Evolutionary conservation across 2,888 invertebrate species (phyloP), one percentile per base, ranked within the genome.

Genomic region (Cosmia trapezina): DNA sequence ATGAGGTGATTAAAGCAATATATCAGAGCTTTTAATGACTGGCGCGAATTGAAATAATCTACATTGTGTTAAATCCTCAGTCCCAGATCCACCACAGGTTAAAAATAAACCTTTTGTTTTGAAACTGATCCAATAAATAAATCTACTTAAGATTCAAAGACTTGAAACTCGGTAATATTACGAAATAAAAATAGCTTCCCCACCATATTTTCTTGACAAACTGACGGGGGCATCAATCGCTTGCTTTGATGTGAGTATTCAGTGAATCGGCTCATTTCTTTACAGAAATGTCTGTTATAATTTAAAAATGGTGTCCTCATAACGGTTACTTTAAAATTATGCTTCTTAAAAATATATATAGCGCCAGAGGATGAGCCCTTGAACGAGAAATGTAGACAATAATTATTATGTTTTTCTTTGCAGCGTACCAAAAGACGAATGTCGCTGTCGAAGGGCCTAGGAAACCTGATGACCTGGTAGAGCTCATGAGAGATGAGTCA

Each of bases 221-320:
- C 62, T 78, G 87, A 84, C 79, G 65, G 53, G 56, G n/a, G 78
- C 90, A 91, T 93, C 90, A 89, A 91, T 94, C 83, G 86, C 78
- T 86, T 83, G 85, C 93, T 94, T 93, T 93, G 93, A 94, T 89
- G 91, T 92, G 85, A 88, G 86, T 82, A 74, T 83, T 79, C 84
- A 73, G 74, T 71, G 79, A 81, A 76, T 76, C 71, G 87, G 65
- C 65, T 75, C 87, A 88, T 89, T 88, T 86, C 68, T 84, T 80
- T 69, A 59, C 43, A 73, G 73, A 81, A 79, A 80, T 80, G 37
- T 51, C 37, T 19, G 73, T 78, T 81, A 22, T 67, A 71, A 67
- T 85, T 85, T 80, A 83, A 74, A 79, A 84, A 86, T 82, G 28
- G 67, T 68, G 71, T 73, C 60, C 62, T 68, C 47, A 67, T 28